These are phyloP conservation scores for Phoxinus dragarum DNA, from an alignment of 2,797 vertebrate genomes.

Conservation along the genomic window DNA sequence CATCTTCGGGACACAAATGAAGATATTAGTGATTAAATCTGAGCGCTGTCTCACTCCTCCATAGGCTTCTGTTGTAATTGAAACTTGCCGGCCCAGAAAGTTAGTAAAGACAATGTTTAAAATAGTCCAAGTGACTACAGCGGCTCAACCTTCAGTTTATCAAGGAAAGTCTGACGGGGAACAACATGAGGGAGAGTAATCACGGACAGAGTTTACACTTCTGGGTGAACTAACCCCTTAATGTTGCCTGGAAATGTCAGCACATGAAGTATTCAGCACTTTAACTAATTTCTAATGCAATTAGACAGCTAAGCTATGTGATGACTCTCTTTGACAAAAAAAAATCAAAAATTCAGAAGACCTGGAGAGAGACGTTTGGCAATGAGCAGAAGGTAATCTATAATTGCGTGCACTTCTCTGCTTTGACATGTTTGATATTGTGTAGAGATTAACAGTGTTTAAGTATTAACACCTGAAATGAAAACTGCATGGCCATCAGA, in stretches of 20 bases:
- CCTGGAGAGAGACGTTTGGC: not conserved
- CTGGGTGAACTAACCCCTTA: not conserved
- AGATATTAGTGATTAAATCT: no score
- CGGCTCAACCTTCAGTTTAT: no score
- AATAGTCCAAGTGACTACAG: no score
- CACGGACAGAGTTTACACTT: no score
- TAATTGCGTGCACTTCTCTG: not conserved
- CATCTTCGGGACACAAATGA: no score
- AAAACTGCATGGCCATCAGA: not conserved
- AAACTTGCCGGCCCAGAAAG: no score
- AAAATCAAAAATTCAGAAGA: not conserved
- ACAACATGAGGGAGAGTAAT: no score
- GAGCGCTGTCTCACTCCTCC: no score
- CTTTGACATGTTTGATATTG: slow-evolving; percentile 19
- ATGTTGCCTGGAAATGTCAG: slow-evolving; percentile 4
- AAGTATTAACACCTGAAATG: not conserved
- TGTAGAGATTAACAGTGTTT: not conserved
- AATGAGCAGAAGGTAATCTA: not conserved
- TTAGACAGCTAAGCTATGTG: slow-evolving; percentile 7
- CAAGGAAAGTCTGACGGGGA: no score
- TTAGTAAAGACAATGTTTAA: no score
- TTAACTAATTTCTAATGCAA: slow-evolving; percentile 4
- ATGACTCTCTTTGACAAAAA: not conserved
- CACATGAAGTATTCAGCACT: slow-evolving; percentile 3
- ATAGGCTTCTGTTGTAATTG: no score